Evolutionary conservation across 2,113 vertebrate species (phyloP), one percentile per base, ranked within the genome.

Genomic region (Microcebus jonahi): DNA sequence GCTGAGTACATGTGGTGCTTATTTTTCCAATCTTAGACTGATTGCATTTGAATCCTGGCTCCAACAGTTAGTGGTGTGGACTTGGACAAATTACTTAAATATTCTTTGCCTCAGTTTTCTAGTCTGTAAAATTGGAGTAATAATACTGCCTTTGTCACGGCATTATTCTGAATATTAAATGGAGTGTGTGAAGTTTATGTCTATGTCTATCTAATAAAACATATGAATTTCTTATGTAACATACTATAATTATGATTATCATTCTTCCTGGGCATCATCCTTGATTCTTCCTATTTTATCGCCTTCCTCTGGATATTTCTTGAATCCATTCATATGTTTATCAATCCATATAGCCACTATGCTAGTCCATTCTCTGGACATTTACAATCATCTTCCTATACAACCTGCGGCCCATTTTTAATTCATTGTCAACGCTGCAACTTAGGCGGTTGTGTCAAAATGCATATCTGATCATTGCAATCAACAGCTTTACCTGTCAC

Each of bases 101-200:
- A 85, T 3, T 25, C 85, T 95, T 75, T 82, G 36, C 27, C 76
- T 91, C 31, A 94, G 45, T 63, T 94, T 91, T 55, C 70, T 75
- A 34, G 9, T 55, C 36, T 93, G 21, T 76, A 90, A 92, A 80
- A 67, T 53, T 68, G n/a, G n/a, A 76, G 15, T 63, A 81, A 61
- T 87, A 50, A 67, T 75, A 48, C 17, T 87, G 76, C 39, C 8
- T 91, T 14, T 36, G 20, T 57, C 15, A 63, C 10, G 57, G 6
- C 20, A 10, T 92, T 90, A 90, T 77, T 82, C 15, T 14, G 50
- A 93, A 14, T 55, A 68, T 76, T 90, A 55, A 31, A 67, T 63
- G 61, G 65, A 13, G 42, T 63, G 53, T 83, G 3, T 71, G 70
- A 96, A 20, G n/a, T 95, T 18, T 90, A 39, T 39, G 34, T 65